phyloP scores from a whole-genome alignment of 2,113 vertebrate genomes.

The Glaucomys volans region DNA sequence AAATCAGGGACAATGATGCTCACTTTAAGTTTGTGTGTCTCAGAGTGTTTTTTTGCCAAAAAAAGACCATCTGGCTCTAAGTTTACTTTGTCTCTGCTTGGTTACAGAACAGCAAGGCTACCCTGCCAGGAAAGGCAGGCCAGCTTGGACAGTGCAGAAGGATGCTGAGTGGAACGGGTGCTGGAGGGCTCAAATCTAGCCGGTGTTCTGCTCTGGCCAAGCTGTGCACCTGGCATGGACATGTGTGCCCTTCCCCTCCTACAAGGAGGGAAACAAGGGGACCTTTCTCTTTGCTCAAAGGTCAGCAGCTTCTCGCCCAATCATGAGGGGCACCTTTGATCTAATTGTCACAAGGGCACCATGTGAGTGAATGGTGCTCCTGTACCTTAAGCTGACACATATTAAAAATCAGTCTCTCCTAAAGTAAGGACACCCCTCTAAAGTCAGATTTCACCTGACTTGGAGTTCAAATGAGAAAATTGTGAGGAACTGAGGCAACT shows the following conservation, averaged over 20 bases:
- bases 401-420: background rate
- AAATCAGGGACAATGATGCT: background rate
- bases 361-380: background rate
- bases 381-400: background rate
- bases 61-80: constrained; percentile 2
- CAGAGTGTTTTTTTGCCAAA: background rate
- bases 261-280: background rate
- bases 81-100: background rate
- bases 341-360: background rate
- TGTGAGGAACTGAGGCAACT: background rate
- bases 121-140: background rate
- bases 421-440: background rate
- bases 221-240: background rate
- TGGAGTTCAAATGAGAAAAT: background rate
- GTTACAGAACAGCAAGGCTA: background rate
- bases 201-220: background rate
- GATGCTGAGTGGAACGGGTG: fast-evolving
- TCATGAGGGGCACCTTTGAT: background rate
- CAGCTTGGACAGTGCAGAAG: background rate
- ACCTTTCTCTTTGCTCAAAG: background rate
- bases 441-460: background rate
- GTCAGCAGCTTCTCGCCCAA: background rate
- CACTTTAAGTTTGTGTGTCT: background rate
- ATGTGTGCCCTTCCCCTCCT: fast-evolving
- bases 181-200: background rate